phyloP scores from a whole-genome alignment of 23 tunicate species.

The Ascidia mentula region DNA sequence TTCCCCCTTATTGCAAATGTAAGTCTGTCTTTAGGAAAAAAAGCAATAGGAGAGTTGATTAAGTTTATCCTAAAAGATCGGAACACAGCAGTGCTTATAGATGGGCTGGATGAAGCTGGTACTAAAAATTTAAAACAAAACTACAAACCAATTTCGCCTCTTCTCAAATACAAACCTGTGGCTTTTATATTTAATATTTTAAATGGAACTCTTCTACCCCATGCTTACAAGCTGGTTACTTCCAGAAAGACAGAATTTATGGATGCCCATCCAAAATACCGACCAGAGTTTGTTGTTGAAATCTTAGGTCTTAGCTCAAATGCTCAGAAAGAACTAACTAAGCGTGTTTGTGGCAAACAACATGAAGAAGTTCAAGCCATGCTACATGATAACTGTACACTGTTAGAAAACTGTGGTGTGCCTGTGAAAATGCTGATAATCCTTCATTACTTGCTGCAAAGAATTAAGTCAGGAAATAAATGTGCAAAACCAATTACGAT shows the following conservation, averaged over 20 bases:
- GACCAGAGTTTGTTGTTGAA: not conserved
- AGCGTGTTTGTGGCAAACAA: not conserved
- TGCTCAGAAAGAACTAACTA: not conserved
- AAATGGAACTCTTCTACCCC: not conserved
- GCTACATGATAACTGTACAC: not conserved
- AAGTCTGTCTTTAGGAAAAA: not conserved
- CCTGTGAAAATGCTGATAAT: not conserved
- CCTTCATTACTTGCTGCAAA: not conserved
- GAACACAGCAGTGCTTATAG: not conserved
- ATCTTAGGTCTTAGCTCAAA: not conserved
- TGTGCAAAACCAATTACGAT: no score
- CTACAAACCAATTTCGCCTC: not conserved
- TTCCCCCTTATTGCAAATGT: not conserved
- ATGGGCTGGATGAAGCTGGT: not conserved
- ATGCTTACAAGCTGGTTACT: constrained; percentile 5
- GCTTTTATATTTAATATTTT: not conserved
- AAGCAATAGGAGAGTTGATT: not conserved
- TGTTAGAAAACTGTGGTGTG: not conserved
- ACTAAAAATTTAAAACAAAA: not conserved
- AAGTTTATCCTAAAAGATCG: not conserved
- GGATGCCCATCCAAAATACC: not conserved
- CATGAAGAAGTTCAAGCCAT: not conserved
- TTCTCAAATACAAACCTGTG: not conserved
- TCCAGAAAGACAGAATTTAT: not conserved
- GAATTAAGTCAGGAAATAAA: not conserved